Evolutionary conservation across 1,140 invertebrate genomes (phyloP), one percentile per base, ranked within the genome.

Genomic region (Drosophila watanabei): DNA sequence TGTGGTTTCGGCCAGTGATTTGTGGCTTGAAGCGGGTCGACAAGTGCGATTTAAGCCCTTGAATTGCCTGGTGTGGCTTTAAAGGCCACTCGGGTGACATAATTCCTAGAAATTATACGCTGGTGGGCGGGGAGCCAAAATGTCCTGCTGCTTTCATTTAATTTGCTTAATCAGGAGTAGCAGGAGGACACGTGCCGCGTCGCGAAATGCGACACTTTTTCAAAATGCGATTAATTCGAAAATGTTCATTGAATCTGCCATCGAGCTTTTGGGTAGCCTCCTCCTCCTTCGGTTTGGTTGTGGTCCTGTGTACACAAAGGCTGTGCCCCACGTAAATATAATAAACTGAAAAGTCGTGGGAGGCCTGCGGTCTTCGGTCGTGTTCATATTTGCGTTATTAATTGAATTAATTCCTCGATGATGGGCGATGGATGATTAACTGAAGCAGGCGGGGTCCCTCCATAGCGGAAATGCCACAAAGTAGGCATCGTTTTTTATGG

Each of bases 221-320:
- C 14, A 39, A 68, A 82, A 71, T 65, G 58, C 76, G 61, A 85
- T 86, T 78, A 88, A 88, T 83, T 88, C 73, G 54, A 60, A 78
- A 66, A 79, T 41, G 65, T 86, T 79, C 75, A 79, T 58, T 82
- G 54, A 86, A 71, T 70, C 35, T 37, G 30, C 37, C 33, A 54
- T 61, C 39, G 20, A 37, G 18, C 14, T 37, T 45, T 52, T 16
- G n/a, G n/a, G 28, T 18, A n/a, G 49, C 9, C 28, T 33, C 14
- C 18, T 20, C 10, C 20, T 9, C 30, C 20, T 14, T 4, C 11
- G 8, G 8, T 16, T 28, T 35, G 46, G 32, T 49, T 60, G 46
- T 20, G 39, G 32, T 56, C 41, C 46, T 60, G 39, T 70, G 56
- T 62, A 18, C 41, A 83, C 58, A 82, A 82, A 43, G 80, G 73